Evolutionary conservation across 1,140 invertebrate genomes (phyloP).

Genomic region (Tetramorium parvispinum): DNA sequence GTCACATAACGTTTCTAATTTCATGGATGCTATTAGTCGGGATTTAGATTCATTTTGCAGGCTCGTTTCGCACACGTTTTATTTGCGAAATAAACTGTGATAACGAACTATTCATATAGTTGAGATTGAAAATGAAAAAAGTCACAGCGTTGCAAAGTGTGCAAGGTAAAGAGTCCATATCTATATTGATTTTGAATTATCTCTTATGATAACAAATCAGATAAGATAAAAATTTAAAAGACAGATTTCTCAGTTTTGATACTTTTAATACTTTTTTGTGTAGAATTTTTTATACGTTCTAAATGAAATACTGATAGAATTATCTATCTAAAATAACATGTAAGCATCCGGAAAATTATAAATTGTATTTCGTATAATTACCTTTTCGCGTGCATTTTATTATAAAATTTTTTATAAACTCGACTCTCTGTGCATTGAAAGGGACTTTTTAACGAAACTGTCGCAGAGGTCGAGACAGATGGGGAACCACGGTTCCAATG

Average conservation of each 20-base stretch:
- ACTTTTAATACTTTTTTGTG: not conserved
- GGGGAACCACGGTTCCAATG: not conserved
- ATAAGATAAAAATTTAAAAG: not conserved
- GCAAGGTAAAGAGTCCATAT: not conserved
- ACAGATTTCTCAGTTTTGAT: not conserved
- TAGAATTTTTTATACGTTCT: not conserved
- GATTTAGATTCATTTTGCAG: conserved; percentile 58
- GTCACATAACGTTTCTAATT: conserved; percentile 58
- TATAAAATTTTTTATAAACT: not conserved
- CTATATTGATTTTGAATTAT: not conserved
- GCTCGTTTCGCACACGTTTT: conserved; percentile 32
- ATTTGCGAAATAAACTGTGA: conserved; percentile 71
- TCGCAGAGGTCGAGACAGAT: not conserved
- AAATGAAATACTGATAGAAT: not conserved
- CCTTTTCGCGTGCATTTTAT: not conserved
- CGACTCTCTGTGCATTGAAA: not conserved
- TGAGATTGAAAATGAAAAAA: conserved; percentile 32
- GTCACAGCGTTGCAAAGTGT: not conserved
- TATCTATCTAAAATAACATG: not conserved
- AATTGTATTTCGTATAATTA: not conserved
- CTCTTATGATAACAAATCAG: not conserved
- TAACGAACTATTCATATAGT: not conserved
- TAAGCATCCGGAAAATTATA: not conserved
- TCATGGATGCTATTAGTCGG: conserved; percentile 70
- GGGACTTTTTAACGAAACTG: not conserved